Evolutionary conservation across 2,797 vertebrate genomes (phyloP).

Genomic region (Dendrocincla tyrannina): DNA sequence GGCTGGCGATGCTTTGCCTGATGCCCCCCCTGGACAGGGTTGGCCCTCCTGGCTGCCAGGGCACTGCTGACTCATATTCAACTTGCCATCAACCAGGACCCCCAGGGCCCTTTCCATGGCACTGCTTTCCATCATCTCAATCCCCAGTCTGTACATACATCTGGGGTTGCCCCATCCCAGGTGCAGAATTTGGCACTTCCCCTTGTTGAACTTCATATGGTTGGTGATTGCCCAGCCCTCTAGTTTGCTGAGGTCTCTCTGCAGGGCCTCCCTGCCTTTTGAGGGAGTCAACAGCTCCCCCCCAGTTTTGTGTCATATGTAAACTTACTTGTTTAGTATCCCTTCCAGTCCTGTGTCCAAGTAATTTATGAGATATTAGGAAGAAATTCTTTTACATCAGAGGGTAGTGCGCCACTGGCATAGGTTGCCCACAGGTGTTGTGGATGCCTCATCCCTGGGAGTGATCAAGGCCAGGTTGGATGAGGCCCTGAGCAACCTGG

Average conservation of each 20-base stretch:
- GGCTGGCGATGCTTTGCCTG: neutral
- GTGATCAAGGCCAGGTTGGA: neutral
- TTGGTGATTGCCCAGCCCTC: neutral
- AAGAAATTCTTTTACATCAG: neutral
- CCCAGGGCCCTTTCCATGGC: neutral
- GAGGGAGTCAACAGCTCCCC: neutral
- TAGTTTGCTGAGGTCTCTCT: neutral
- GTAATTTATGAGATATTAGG: neutral
- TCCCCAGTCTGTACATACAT: neutral
- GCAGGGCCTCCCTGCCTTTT: neutral
- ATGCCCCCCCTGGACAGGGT: neutral
- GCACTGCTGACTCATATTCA: neutral
- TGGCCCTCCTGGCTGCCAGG: neutral
- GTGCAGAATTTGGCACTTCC: neutral
- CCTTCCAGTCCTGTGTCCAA: neutral
- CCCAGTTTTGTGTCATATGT: neutral
- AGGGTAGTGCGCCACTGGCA: neutral
- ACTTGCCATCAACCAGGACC: neutral
- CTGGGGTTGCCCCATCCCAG: neutral
- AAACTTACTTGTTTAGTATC: neutral
- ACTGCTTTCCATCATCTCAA: neutral
- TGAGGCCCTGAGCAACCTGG: neutral
- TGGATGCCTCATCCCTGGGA: neutral
- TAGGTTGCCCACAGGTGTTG: neutral
- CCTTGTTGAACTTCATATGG: neutral